phyloP scores from a whole-genome alignment of 2,113 vertebrate species.

The Bos indicus region DNA sequence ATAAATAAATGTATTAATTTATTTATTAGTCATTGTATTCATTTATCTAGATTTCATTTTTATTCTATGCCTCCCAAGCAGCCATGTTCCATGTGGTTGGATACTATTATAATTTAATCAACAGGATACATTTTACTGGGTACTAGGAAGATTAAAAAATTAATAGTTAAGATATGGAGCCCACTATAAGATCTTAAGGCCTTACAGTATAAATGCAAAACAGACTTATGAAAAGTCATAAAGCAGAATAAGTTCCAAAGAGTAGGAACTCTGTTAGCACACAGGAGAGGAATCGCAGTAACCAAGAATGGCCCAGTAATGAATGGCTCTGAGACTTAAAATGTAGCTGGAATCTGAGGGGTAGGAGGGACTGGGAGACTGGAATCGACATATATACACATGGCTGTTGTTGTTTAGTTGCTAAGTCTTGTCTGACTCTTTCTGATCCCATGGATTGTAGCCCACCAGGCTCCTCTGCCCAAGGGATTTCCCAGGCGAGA shows the following conservation, averaged over 20 bases:
- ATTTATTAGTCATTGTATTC: not conserved
- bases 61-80: not conserved
- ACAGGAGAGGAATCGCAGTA: accelerated
- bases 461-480: not conserved
- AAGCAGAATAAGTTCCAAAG: not conserved
- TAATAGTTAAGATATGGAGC: not conserved
- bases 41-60: not conserved
- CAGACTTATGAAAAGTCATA: not conserved
- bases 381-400: not conserved
- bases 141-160: not conserved
- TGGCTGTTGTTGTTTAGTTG: accelerated
- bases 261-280: not conserved
- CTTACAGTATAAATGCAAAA: not conserved
- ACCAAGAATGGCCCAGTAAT: accelerated
- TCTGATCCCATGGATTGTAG: not conserved
- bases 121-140: not conserved
- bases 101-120: not conserved
- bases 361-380: not conserved
- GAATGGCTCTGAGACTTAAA: not conserved
- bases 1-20: not conserved
- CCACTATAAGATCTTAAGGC: not conserved
- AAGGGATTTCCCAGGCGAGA: not conserved
- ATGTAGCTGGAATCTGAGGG: not conserved
- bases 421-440: not conserved
- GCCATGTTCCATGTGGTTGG: not conserved